These are phyloP conservation scores for Odontomyia ornata DNA, from an alignment of 2,888 invertebrate species.

Conservation along the genomic window DNA sequence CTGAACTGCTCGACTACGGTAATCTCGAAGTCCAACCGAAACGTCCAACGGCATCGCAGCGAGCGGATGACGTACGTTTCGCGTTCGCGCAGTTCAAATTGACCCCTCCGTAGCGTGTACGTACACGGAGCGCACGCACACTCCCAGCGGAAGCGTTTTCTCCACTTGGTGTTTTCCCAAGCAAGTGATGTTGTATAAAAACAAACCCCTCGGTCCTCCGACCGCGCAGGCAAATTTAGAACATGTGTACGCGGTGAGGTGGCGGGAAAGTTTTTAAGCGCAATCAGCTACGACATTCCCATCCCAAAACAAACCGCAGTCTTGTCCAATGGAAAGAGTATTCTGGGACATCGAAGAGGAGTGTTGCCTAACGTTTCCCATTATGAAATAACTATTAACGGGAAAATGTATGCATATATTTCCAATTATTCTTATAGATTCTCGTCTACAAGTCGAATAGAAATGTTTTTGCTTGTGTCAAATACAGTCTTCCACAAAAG, in stretches of 20 bases:
- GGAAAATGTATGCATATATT: no score
- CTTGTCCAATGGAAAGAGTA: not conserved
- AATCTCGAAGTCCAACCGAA: conserved; percentile 1
- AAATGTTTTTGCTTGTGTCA: no score
- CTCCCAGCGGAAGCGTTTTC: not conserved
- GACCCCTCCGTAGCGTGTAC: conserved; percentile 26
- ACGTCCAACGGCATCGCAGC: conserved; percentile 1
- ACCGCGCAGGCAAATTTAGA: not conserved
- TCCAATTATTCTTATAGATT: no score
- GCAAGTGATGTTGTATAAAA: conserved; percentile 18
- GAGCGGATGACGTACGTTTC: conserved; percentile 23
- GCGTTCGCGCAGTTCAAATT: conserved; percentile 31
- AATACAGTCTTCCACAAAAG: no score
- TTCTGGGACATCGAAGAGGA: not conserved
- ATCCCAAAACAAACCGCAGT: conserved; percentile 3
- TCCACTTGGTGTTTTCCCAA: not conserved
- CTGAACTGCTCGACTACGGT: conserved; percentile 12
- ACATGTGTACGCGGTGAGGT: not conserved
- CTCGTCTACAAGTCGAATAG: no score
- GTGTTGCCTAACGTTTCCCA: no score
- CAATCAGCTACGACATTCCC: conserved; percentile 1
- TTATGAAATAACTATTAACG: no score
- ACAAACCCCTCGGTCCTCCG: conserved; percentile 10
- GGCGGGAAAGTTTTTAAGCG: conserved; percentile 7
- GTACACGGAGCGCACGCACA: conserved; percentile 20